A percentile compares a stretch with the other conserved stretches of the same genome.
phyloP scores from a whole-genome alignment of 1,140 invertebrate genomes.

The Apis cerana region DNA sequence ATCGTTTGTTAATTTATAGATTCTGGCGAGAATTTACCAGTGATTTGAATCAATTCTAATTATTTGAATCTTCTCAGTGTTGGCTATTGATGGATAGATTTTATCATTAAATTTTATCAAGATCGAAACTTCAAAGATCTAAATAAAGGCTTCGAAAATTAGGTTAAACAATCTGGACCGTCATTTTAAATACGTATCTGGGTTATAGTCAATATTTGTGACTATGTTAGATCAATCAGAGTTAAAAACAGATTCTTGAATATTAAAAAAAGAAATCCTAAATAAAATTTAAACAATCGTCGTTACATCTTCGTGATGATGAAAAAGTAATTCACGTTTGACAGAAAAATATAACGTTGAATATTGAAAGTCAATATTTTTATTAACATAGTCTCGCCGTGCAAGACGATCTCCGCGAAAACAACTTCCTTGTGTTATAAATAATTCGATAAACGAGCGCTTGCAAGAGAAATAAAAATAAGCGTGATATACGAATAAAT shows the following conservation, averaged over 20 bases:
- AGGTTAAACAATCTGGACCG: neutral
- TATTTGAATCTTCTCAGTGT: too few species aligned
- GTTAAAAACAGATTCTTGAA: neutral
- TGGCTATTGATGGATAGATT: neutral
- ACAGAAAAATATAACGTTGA: too few species aligned
- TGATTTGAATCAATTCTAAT: neutral
- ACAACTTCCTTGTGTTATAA: neutral
- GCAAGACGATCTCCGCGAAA: neutral
- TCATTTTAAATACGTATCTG: neutral
- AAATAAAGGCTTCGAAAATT: neutral
- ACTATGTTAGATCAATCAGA: neutral
- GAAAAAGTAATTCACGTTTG: too few species aligned
- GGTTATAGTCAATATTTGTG: neutral
- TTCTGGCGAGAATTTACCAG: neutral
- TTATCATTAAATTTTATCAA: neutral
- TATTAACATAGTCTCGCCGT: neutral
- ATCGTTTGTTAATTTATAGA: too few species aligned
- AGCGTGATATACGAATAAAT: neutral
- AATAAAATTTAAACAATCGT: too few species aligned
- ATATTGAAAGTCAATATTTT: neutral
- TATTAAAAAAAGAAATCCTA: too few species aligned
- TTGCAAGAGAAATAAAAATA: neutral
- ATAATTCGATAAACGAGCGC: conserved; percentile 3
- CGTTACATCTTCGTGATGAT: too few species aligned
- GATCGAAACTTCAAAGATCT: neutral